Base-by-base conservation (phyloP, 2,888 invertebrate genomes). In the Theristus sp. region DNA sequence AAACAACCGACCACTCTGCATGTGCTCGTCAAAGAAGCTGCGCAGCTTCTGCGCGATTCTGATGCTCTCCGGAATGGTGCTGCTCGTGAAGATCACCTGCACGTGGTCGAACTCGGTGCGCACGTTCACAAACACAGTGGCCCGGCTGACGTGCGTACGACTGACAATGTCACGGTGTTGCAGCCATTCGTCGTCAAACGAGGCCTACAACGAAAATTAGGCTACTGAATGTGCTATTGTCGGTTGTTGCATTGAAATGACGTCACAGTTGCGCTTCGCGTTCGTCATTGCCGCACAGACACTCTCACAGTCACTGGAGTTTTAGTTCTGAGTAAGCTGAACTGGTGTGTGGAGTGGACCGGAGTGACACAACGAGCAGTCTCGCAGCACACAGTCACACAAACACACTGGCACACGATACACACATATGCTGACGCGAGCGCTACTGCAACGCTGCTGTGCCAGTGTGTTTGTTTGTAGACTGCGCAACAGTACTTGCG, bases 11-110 rank as follows among this genome's bases (percentile, higher is more conserved):
- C 90, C 89, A 67, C 89, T 90, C 75, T 90, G 89, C 74, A 94
- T 90, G 79, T 96, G 94, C 75, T 93, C 93, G 64, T 88, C 86
- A 78, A 98, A 94, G 80, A 98, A 98, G 77, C 94, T 91, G 69
- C 91, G 90, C 46, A 98, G 80, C 73, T 94, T 94, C 65, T 87
- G 85, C 74, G 86, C 89, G 87, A 98, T 94, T 79, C 94, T 96
- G 57, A 93, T 79, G 62, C 98, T 80, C 78, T 98, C 96, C 0
- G 90, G 89, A 0, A 94, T 93, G 1, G 96, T 98, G 57, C 90
- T 90, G 75, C 90, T 87, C 3, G 89, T 89, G 74, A 98, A 93
- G 82, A 98, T 86, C 69, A 96, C 82, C 79, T 98, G 94, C 54
- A 96, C 80, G 73, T 88, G 93, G 74, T 91, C 89, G 96, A 96